phyloP scores from a whole-genome alignment of 2,888 invertebrate species.

The Andrena minutula region DNA sequence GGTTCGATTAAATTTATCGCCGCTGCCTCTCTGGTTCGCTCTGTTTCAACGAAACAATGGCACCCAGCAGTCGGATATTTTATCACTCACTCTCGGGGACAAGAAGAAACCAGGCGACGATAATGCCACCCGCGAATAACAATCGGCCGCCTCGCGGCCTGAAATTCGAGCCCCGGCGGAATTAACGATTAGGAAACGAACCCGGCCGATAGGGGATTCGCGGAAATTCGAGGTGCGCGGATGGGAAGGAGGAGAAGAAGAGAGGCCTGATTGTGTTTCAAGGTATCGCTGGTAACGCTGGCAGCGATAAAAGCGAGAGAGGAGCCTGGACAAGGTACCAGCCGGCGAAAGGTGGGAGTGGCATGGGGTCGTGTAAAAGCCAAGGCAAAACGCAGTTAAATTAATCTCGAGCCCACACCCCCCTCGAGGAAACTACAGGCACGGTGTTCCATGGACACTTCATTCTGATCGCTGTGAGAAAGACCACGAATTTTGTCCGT shows the following conservation, averaged over 20 bases:
- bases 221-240: slow-evolving; percentile 38
- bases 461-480: not conserved
- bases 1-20: slow-evolving; percentile 1
- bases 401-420: slow-evolving; percentile 51
- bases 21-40: not conserved
- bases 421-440: not conserved
- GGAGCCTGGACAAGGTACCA: slow-evolving; percentile 29
- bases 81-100: not conserved
- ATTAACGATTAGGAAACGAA: slow-evolving; percentile 49
- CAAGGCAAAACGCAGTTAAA: slow-evolving; percentile 60
- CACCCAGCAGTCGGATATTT: not conserved
- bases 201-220: slow-evolving; percentile 29
- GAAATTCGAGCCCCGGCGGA: slow-evolving; percentile 38
- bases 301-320: slow-evolving; percentile 33
- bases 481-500: not conserved
- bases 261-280: slow-evolving; percentile 50
- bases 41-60: slow-evolving; percentile 14
- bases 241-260: slow-evolving; percentile 20
- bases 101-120: not conserved
- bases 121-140: slow-evolving; percentile 11
- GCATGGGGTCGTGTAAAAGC: slow-evolving; percentile 61
- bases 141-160: slow-evolving; percentile 29
- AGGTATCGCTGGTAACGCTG: slow-evolving; percentile 49
- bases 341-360: slow-evolving; percentile 62
- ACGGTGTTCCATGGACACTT: not conserved